Base-by-base conservation (phyloP, 2,113 vertebrate genomes). In the Meleagris gallopavo region DNA sequence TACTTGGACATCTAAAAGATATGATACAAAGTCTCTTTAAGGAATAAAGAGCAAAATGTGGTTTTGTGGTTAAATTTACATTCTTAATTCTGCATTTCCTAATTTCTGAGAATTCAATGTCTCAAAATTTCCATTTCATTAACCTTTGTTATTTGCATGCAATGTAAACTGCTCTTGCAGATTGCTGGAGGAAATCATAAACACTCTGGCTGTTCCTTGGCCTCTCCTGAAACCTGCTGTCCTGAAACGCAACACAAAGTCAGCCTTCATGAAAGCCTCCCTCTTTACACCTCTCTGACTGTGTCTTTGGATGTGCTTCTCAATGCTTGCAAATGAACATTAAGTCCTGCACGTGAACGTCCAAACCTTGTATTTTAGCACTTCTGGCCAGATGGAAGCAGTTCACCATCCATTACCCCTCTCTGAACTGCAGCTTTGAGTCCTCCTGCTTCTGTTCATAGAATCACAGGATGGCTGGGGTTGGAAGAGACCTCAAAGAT, bases 101-200 rank as follows among this genome's bases (percentile, higher is more conserved):
- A 48, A 45, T 40, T 67, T 24, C 32, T 34, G 64, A 87, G 78
- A 41, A 15, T 71, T 80, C 18, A 17, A 73, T 93, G 81, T 85
- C 91, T 88, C 75, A 85, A 38, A 60, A 54, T 93, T 90, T 81
- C 84, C 75, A 46, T 82, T 69, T 77, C 83, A 17, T 69, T 64
- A 85, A 69, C 60, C 41, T 85, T 81, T 77, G 32, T 27, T 64
- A 27, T 52, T 82, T 73, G 75, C 61, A 10, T 77, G 79, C 70
- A 81, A 46, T 76, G 76, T 30, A 67, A 93, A 77, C n/a, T 40
- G 6, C n/a, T 46, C 58, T 66, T 64, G 43, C 60, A 82, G 27
- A 34, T 73, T 48, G 65, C 60, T 80, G 46, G 40, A 62, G 65
- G 75, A 88, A 73, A 85, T 38, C 65, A 55, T 60, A 81, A 85